Base-by-base conservation (phyloP, 2,113 vertebrate species). In the Chloroceryle aenea region DNA sequence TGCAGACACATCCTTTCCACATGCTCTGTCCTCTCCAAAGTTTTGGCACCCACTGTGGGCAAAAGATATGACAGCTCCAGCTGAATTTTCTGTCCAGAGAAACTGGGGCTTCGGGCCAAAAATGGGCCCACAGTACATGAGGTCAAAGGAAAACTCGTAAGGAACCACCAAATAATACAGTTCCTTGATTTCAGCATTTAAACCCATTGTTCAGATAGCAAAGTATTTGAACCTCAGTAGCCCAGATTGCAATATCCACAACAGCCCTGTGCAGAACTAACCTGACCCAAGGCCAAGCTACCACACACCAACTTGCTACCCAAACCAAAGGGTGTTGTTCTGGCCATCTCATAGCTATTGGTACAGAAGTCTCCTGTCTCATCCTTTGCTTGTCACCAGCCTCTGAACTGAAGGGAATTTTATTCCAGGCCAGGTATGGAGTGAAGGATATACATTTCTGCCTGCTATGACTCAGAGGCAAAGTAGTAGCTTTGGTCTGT, bases 401-500 rank as follows among this genome's bases (percentile, higher is more conserved):
- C 45, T 91, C 36, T 48, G 62, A 90, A 13, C 42, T 29, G 20
- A 74, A 92, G 74, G 12, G 66, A 43, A 43, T 30, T 83, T 89
- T 88, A 76, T 79, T 50, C 56, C 56, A 89, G 68, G 74, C 45
- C 55, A 87, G 89, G 63, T 83, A 36, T 1, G 11, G 42, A 87
- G 76, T 1, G 10, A 66, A 67, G 50, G 63, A 34, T 82, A 19
- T 1, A 3, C 77, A 56, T 88, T 95, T 88, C 76, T 95, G 66
- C 62, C 23, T 86, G 29, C 42, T 78, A 1, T 96, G 97, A 97
- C 87, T 97, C 96, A 96, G 43, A 87, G 42, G 91, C 48, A 67
- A 94, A 96, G 90, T 53, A 96, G 91, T 81, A 95, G 63, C 74
- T 86, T 85, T 71, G 89, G 92, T 92, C 85, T 97, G 84, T 84